A percentile compares a stretch with the other conserved stretches of the same genome.
Conservation (phyloP, 2,797 vertebrate species). For the Mycteria americana region DNA sequence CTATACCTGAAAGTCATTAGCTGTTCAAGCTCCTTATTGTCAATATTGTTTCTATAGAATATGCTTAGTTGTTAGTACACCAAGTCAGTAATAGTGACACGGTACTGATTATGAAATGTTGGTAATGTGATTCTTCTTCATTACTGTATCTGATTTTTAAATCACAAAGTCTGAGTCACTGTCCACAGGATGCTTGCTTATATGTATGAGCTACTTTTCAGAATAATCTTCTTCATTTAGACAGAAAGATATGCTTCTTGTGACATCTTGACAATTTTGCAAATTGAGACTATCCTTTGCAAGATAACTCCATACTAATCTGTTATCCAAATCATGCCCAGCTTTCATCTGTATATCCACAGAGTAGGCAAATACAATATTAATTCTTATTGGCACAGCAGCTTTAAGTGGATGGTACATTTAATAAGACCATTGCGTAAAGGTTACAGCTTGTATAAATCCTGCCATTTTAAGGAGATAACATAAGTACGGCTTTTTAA, state of each 20-base stretch:
- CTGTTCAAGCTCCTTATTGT: not conserved
- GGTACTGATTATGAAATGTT: not conserved
- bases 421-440: not conserved
- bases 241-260: not conserved
- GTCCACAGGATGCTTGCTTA: not conserved
- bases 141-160: not conserved
- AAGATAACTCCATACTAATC: not conserved
- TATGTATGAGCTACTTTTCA: not conserved
- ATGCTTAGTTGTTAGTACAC: not conserved
- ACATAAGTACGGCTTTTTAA: not conserved
- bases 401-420: not conserved
- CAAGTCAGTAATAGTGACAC: not conserved
- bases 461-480: not conserved
- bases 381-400: not conserved
- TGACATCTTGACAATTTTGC: not conserved
- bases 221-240: not conserved
- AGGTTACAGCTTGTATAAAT: constrained; percentile 10
- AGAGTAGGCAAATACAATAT: not conserved
- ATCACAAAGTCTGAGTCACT: not conserved
- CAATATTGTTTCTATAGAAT: not conserved
- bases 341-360: not conserved
- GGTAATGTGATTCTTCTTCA: not conserved
- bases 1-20: not conserved
- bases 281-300: not conserved
- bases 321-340: not conserved